These are phyloP conservation scores for Teleiodes luculella DNA, from an alignment of 2,888 invertebrate species.

Conservation along the genomic window DNA sequence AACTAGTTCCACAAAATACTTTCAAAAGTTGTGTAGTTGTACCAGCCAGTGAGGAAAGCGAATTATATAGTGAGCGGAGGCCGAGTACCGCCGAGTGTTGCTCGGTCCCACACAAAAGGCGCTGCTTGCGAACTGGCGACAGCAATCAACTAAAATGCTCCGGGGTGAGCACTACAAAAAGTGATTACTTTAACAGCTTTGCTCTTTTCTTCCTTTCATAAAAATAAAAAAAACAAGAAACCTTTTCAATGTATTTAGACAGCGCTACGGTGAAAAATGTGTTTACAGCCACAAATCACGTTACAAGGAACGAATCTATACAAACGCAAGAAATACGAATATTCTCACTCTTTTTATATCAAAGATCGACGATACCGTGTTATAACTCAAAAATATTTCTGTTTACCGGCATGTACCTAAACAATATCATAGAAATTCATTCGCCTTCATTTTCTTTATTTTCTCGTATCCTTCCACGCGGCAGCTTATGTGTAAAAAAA, in stretches of 20 bases:
- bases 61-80: neutral
- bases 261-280: too few species aligned
- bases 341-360: too few species aligned
- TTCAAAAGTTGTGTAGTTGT: neutral
- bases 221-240: neutral
- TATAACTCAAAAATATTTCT: too few species aligned
- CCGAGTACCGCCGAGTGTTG: neutral
- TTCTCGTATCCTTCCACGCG: too few species aligned
- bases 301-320: too few species aligned
- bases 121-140: constrained; percentile 9
- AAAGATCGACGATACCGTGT: too few species aligned
- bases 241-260: neutral
- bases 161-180: constrained; percentile 18
- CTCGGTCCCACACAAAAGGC: constrained; percentile 10
- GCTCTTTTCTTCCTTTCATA: constrained; percentile 5
- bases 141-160: constrained; percentile 38
- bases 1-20: neutral
- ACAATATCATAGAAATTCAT: too few species aligned
- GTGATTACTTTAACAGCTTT: constrained; percentile 27
- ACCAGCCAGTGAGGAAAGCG: neutral
- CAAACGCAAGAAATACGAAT: too few species aligned
- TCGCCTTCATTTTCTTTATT: too few species aligned
- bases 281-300: too few species aligned
- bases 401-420: too few species aligned
- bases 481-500: too few species aligned